These are phyloP conservation scores for Trissolcus basalis DNA, from an alignment of 1,140 invertebrate genomes.

Conservation along the genomic window DNA sequence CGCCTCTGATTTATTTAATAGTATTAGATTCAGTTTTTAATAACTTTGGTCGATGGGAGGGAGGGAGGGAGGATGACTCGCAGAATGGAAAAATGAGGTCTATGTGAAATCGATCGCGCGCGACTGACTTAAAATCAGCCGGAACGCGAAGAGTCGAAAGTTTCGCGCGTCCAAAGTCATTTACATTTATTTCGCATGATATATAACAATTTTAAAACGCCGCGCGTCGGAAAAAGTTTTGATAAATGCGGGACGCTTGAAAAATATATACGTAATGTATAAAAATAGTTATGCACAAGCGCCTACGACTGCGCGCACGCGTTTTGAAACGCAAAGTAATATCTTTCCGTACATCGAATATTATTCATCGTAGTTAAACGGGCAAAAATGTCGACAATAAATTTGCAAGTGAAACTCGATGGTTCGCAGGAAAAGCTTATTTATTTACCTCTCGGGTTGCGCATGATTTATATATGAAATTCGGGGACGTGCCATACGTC, in stretches of 20 bases:
- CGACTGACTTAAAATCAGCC: conserved; percentile 23
- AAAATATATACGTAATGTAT: conserved; percentile 58
- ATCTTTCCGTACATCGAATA: conserved; percentile 60
- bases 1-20: conserved; percentile 45
- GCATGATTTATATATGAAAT: conserved; percentile 63
- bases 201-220: conserved; percentile 49
- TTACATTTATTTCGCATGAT: conserved; percentile 47
- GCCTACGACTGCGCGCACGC: conserved; percentile 40
- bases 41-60: background rate
- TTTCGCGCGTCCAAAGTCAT: conserved; percentile 19
- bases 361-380: conserved; percentile 62
- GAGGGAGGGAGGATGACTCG: no score
- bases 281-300: conserved; percentile 45
- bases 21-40: conserved; percentile 29
- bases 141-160: conserved; percentile 11
- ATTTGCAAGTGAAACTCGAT: conserved; percentile 62
- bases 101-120: background rate
- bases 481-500: conserved; percentile 62
- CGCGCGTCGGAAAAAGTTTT: conserved; percentile 53
- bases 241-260: conserved; percentile 48
- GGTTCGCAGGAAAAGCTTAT: conserved; percentile 61
- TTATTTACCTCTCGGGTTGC: conserved; percentile 62
- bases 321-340: conserved; percentile 54
- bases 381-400: conserved; percentile 60
- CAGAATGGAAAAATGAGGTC: background rate